Percentiles rank a stretch among this genome's conserved stretches.
phyloP scores from a whole-genome alignment of 2,797 vertebrate genomes.

The Yasuhikotakia modesta region DNA sequence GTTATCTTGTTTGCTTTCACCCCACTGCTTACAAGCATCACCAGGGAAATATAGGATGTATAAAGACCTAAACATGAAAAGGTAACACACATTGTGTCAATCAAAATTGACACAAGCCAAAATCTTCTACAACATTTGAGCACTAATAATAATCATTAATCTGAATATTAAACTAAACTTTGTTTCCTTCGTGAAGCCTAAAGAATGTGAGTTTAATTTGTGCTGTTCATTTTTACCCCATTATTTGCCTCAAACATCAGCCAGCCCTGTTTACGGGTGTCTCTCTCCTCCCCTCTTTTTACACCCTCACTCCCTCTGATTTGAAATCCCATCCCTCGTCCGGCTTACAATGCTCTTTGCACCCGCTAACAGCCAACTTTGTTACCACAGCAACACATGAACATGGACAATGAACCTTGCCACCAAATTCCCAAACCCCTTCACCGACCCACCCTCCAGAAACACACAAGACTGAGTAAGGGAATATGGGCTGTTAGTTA shows the following conservation, averaged over 20 bases:
- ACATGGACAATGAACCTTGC: conserved; percentile 69
- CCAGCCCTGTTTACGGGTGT: conserved; percentile 13
- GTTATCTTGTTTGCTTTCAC: too few relatives aligned
- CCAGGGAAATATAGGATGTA: too few relatives aligned
- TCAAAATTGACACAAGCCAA: too few relatives aligned
- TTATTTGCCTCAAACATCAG: not conserved
- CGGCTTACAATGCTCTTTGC: conserved; percentile 50
- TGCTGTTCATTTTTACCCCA: not conserved
- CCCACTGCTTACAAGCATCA: too few relatives aligned
- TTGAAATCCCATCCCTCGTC: conserved; percentile 61
- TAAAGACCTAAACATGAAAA: too few relatives aligned
- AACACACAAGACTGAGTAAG: conserved; percentile 11
- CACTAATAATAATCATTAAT: not conserved
- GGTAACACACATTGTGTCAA: too few relatives aligned
- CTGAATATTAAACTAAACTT: too few relatives aligned
- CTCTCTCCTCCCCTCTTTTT: conserved; percentile 38
- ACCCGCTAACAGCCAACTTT: conserved; percentile 66
- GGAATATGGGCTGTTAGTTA: conserved; percentile 10
- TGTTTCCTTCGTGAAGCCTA: too few relatives aligned
- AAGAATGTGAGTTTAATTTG: not conserved
- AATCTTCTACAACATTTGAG: not conserved
- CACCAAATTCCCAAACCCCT: conserved; percentile 62
- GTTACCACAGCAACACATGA: conserved; percentile 77
- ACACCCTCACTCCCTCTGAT: conserved; percentile 40
- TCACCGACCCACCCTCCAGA: conserved; percentile 13